These are phyloP conservation scores for Apistogramma diplotaenia DNA, from an alignment of 2,113 vertebrate genomes.

Conservation along the genomic window DNA sequence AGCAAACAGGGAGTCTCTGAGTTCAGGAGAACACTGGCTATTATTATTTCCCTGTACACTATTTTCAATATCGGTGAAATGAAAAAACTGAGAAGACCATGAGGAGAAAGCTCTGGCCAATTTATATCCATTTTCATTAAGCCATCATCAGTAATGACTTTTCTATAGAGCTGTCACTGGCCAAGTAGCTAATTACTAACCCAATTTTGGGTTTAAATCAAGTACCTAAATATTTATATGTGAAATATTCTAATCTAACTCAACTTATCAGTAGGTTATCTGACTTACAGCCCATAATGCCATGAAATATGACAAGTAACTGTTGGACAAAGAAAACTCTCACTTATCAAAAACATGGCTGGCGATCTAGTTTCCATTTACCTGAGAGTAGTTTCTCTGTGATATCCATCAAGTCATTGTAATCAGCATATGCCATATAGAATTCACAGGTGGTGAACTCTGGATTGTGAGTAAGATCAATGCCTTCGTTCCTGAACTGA, in stretches of 20 bases:
- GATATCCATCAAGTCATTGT: conserved; percentile 94
- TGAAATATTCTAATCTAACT: not conserved
- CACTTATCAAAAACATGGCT: not conserved
- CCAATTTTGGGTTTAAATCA: not conserved
- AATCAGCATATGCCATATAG: conserved; percentile 99
- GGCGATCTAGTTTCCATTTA: conserved; percentile 34
- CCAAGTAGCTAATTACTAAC: not conserved
- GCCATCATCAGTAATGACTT: not conserved
- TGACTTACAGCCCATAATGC: not conserved
- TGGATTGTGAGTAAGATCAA: conserved; percentile 97
- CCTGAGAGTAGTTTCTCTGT: conserved; percentile 95
- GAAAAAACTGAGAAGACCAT: not conserved
- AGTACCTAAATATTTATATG: not conserved
- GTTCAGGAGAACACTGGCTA: not conserved
- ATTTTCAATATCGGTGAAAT: not conserved
- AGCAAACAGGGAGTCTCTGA: not conserved
- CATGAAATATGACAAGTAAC: not conserved
- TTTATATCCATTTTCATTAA: not conserved
- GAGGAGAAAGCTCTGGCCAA: not conserved
- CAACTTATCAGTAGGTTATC: not conserved
- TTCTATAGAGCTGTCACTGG: not conserved
- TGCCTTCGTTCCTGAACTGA: conserved; percentile 98
- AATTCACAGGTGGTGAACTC: conserved; percentile 99
- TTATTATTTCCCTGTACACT: no score
- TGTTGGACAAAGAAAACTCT: not conserved